These are phyloP conservation scores for Athalia circularis DNA, from an alignment of 2,888 invertebrate genomes.

Conservation along the genomic window DNA sequence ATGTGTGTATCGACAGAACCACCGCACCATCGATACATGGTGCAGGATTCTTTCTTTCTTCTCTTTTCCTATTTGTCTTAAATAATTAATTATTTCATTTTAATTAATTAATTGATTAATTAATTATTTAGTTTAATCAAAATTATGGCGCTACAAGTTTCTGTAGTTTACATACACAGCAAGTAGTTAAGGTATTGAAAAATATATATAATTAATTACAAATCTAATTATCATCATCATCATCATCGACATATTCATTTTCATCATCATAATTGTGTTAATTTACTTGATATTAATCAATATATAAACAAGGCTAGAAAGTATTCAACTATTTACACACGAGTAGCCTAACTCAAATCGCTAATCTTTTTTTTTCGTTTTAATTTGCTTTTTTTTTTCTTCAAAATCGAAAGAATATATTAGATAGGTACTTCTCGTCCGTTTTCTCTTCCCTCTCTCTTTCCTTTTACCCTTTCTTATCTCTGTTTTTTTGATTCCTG, in stretches of 20 bases:
- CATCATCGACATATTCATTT: slow-evolving; percentile 9
- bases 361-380: slow-evolving; percentile 38
- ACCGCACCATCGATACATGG: no score
- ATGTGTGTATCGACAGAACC: no score
- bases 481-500: background rate
- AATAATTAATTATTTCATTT: slow-evolving; percentile 48
- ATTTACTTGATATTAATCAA: slow-evolving; percentile 49
- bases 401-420: slow-evolving; percentile 16
- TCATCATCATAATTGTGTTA: slow-evolving; percentile 47
- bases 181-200: slow-evolving; percentile 74
- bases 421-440: slow-evolving; percentile 26
- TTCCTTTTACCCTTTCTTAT: slow-evolving; percentile 38
- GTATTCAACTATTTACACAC: slow-evolving; percentile 57
- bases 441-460: background rate
- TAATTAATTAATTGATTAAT: slow-evolving; percentile 12
- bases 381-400: slow-evolving; percentile 14
- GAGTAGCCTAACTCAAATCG: slow-evolving; percentile 53
- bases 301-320: slow-evolving; percentile 52
- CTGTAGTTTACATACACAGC: slow-evolving; percentile 66
- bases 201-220: slow-evolving; percentile 73
- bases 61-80: slow-evolving; percentile 48
- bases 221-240: slow-evolving; percentile 69
- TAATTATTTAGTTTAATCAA: background rate
- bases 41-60: no score
- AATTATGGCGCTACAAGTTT: slow-evolving; percentile 37